These are phyloP conservation scores for Procapra przewalskii DNA, from an alignment of 2,113 vertebrate species.

Conservation along the genomic window DNA sequence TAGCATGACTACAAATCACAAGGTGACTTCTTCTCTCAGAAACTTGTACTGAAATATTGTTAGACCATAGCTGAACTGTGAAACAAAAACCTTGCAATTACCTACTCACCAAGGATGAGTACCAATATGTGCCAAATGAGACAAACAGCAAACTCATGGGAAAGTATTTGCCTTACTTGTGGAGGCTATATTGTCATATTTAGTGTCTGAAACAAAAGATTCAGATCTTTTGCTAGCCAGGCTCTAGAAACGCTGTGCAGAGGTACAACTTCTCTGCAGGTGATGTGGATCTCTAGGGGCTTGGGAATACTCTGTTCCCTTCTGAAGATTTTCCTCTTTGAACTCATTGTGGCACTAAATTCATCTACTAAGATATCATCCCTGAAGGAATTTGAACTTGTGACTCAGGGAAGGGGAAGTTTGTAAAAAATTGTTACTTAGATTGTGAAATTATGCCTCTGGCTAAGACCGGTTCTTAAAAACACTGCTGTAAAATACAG, in stretches of 20 bases:
- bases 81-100: slow-evolving; percentile 53
- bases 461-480: slow-evolving; percentile 18
- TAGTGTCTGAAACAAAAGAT: background rate
- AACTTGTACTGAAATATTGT: slow-evolving; percentile 31
- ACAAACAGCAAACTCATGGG: background rate
- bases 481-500: slow-evolving; percentile 6
- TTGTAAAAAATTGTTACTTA: slow-evolving; percentile 48
- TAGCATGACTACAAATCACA: slow-evolving; percentile 44
- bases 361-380: slow-evolving; percentile 32
- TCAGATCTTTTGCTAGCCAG: slow-evolving; percentile 4
- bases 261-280: background rate
- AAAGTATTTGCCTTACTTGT: slow-evolving; percentile 9
- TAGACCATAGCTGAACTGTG: background rate
- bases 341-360: slow-evolving; percentile 16
- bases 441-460: slow-evolving; percentile 19
- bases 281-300: background rate
- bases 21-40: slow-evolving; percentile 52
- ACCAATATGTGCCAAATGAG: slow-evolving; percentile 2
- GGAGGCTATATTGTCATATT: background rate
- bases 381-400: slow-evolving; percentile 49
- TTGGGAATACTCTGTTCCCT: background rate
- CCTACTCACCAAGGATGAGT: background rate
- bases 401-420: slow-evolving; percentile 29
- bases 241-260: background rate
- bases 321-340: slow-evolving; percentile 32